Conservation (phyloP, 2,113 vertebrate genomes). For the Pelusios castaneus region DNA sequence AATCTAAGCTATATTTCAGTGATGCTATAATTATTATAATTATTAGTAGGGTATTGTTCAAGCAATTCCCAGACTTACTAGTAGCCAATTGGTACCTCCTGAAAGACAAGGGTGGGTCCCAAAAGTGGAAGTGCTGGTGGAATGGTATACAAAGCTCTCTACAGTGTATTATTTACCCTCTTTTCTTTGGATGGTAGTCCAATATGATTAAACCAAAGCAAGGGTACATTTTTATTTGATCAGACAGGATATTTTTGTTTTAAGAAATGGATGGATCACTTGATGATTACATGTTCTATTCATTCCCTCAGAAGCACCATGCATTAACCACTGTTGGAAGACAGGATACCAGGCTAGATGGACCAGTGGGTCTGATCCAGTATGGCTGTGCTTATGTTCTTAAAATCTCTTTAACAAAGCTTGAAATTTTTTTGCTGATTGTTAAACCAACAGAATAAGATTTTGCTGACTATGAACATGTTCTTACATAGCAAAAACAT, state of each 20-base stretch:
- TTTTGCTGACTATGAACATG: not conserved
- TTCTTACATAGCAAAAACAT: not conserved
- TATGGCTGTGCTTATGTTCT: too few species aligned
- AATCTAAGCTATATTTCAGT: accelerated
- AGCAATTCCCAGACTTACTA: not conserved
- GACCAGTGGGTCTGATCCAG: too few species aligned
- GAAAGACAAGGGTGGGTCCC: constrained; percentile 19
- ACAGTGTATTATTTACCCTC: not conserved
- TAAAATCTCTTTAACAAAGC: not conserved
- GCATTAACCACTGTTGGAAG: too few species aligned
- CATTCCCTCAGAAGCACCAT: too few species aligned
- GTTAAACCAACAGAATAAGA: constrained; percentile 10
- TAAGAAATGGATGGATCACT: not conserved
- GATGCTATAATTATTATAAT: not conserved
- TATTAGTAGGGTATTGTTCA: not conserved
- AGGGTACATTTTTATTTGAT: constrained; percentile 33
- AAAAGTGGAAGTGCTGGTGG: not conserved
- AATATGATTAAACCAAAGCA: constrained; percentile 18
- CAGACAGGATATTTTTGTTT: not conserved
- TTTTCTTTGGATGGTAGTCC: constrained; percentile 7
- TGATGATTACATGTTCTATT: too few species aligned
- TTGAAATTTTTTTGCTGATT: not conserved
- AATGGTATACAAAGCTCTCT: not conserved
- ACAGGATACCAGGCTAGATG: too few species aligned
- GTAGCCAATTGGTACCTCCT: not conserved